Conservation (phyloP, 2,797 vertebrate genomes). For the Anolis apletophallus region DNA sequence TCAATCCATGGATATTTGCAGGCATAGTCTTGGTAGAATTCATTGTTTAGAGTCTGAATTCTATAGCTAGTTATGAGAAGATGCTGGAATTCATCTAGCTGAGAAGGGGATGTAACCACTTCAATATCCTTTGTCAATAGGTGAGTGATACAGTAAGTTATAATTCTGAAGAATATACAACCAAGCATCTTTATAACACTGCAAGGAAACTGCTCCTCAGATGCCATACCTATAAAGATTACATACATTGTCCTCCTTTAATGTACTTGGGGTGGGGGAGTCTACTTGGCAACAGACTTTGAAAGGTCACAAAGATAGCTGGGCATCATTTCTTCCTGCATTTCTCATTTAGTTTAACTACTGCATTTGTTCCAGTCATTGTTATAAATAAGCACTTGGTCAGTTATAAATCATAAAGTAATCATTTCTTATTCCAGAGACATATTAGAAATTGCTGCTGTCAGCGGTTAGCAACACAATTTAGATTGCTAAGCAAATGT, state of each 20-base stretch:
- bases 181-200: not conserved
- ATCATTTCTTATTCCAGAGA: conserved; percentile 23
- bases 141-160: not conserved
- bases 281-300: conserved; percentile 15
- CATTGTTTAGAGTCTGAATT: too few species aligned
- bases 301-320: conserved; percentile 44
- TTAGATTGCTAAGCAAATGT: conserved; percentile 33
- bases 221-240: not conserved
- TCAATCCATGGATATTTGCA: too few species aligned
- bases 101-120: not conserved
- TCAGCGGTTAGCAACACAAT: conserved; percentile 35
- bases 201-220: not conserved
- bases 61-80: too few species aligned
- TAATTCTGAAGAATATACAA: too few species aligned
- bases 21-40: too few species aligned
- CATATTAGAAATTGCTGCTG: conserved; percentile 41
- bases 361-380: conserved; percentile 44
- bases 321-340: conserved; percentile 29
- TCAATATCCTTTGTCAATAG: not conserved
- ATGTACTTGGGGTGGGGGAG: not conserved
- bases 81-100: too few species aligned
- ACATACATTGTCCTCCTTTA: conserved; percentile 15
- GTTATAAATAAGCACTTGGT: conserved; percentile 35
- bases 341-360: conserved; percentile 41
- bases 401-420: conserved; percentile 35